A percentile compares a stretch with the other conserved stretches of the same genome.
These are phyloP conservation scores for Paracentrotus lividus DNA, from an alignment of 53 echinoderm and acorn worm genomes.

Conservation along the genomic window DNA sequence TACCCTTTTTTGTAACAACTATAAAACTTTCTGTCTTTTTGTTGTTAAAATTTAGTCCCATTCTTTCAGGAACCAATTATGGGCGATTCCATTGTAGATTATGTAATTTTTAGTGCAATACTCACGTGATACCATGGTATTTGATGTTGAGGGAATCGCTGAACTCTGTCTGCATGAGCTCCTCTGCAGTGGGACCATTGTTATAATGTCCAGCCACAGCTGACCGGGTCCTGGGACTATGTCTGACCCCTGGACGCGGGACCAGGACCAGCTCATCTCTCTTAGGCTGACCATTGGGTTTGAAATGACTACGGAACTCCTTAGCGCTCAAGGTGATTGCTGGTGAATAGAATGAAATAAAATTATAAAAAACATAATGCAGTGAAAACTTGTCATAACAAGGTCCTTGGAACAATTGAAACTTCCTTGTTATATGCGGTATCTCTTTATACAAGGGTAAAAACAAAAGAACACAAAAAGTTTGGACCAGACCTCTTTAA, in stretches of 20 bases:
- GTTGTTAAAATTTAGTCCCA: too few relatives aligned
- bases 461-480: too few relatives aligned
- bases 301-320: slow-evolving; percentile 87
- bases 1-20: too few relatives aligned
- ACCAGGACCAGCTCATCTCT: slow-evolving; percentile 60
- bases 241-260: not conserved
- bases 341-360: not conserved
- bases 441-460: too few relatives aligned
- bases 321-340: slow-evolving; percentile 84
- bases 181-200: slow-evolving; percentile 14
- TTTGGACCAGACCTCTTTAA: too few relatives aligned
- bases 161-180: slow-evolving; percentile 34
- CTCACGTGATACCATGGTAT: slow-evolving; percentile 71
- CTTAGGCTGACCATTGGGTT: slow-evolving; percentile 76
- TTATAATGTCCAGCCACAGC: not conserved
- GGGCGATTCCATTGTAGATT: too few relatives aligned
- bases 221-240: slow-evolving; percentile 63
- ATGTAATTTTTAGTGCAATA: too few relatives aligned
- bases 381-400: too few relatives aligned
- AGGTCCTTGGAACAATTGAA: too few relatives aligned
- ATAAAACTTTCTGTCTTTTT: too few relatives aligned
- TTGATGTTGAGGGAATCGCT: slow-evolving; percentile 25
- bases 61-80: too few relatives aligned
- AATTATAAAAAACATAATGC: not conserved
- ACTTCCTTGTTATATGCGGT: too few relatives aligned